phyloP scores from a whole-genome alignment of 2,888 invertebrate genomes.

The Chorisops tibialis region DNA sequence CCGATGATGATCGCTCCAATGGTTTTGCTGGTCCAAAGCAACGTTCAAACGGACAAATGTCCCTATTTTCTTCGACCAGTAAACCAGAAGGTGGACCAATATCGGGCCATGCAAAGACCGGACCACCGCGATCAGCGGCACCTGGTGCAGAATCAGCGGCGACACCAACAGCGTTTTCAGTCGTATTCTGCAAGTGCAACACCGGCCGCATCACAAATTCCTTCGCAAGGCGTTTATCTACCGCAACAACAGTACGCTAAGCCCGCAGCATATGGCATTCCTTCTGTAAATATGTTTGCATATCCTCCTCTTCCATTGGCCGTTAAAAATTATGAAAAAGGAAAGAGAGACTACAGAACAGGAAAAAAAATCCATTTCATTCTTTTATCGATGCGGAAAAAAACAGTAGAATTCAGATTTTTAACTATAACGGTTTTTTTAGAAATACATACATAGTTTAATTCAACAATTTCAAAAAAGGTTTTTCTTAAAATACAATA shows the following conservation, averaged over 20 bases:
- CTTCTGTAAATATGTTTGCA: constrained; percentile 44
- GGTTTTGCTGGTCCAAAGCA: constrained; percentile 27
- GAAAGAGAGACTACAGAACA: not conserved
- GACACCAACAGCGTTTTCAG: not conserved
- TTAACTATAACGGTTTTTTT: not conserved
- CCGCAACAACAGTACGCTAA: constrained; percentile 18
- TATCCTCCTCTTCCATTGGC: constrained; percentile 51
- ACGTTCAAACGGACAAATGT: constrained; percentile 40
- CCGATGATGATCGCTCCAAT: not conserved
- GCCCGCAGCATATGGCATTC: constrained; percentile 36
- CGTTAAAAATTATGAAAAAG: constrained; percentile 46
- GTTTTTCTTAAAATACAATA: no score
- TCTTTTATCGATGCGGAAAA: not conserved
- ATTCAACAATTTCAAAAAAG: no score
- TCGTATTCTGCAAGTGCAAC: constrained; percentile 32
- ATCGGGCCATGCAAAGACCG: not conserved
- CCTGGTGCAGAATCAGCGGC: constrained; percentile 1
- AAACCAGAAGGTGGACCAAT: not conserved
- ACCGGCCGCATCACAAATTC: no score
- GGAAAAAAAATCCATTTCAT: not conserved
- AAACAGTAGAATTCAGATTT: not conserved
- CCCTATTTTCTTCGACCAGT: constrained; percentile 38
- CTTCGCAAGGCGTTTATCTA: constrained; percentile 16
- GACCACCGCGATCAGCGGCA: constrained; percentile 30
- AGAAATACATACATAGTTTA: not conserved